Conservation (phyloP, 2,113 vertebrate genomes). For the Procapra przewalskii region DNA sequence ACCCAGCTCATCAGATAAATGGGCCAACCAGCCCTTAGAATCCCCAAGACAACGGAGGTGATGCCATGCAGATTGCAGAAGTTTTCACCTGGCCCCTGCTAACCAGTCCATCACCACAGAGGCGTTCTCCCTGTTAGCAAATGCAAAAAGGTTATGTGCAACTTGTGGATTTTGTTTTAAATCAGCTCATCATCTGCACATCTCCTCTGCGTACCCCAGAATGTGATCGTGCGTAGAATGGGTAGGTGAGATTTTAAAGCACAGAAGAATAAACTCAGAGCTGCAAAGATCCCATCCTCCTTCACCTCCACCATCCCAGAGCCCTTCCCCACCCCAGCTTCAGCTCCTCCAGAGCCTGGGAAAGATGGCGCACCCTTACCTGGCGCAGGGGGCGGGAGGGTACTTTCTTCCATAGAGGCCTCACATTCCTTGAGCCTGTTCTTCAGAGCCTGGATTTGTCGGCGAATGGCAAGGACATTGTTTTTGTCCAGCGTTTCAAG, state of each 20-base stretch:
- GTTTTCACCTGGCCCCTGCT: background rate
- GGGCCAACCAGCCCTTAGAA: background rate
- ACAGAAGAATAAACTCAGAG: background rate
- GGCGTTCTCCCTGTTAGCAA: background rate
- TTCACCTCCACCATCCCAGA: background rate
- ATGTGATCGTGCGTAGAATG: background rate
- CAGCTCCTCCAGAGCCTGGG: background rate
- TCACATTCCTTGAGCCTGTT: constrained; percentile 78
- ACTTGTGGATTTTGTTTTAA: background rate
- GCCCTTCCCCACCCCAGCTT: background rate
- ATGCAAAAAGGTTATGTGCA: background rate
- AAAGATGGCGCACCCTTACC: constrained; percentile 63
- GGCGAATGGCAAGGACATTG: constrained; percentile 81
- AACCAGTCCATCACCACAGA: background rate
- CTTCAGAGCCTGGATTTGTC: constrained; percentile 73
- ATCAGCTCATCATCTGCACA: background rate
- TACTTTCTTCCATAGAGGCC: background rate
- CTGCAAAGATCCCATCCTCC: background rate
- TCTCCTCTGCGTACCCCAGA: background rate
- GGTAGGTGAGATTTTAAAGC: background rate
- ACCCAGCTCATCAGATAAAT: background rate
- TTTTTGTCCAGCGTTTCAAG: constrained; percentile 82
- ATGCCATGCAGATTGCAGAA: background rate
- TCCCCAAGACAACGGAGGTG: background rate
- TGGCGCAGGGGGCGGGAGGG: constrained; percentile 57